Evolutionary conservation across 2,888 invertebrate genomes (phyloP), one percentile per base, ranked within the genome.

Genomic region (Dynastes tityus): DNA sequence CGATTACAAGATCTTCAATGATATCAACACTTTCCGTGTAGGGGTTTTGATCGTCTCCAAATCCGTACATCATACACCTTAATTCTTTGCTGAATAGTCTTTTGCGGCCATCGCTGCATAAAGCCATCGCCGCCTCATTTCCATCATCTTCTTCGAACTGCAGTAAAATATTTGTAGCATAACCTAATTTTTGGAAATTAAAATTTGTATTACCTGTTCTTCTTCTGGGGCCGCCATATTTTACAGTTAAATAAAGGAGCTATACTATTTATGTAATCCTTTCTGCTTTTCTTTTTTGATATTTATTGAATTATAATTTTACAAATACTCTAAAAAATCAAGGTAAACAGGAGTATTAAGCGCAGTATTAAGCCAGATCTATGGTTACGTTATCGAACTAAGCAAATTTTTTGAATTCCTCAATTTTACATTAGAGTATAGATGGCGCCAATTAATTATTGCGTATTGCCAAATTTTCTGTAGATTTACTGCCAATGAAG

Each of bases 1-100:
- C 98, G 83, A 99, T 97, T 0, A 99, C 98, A 67, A 99, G 90
- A 89, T 99, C 98, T 90, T 99, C 99, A 70, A 99, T 91, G 67
- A 98, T 92, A 88, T 99, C 99, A 0, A 99, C 98, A 87, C 98
- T 98, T 90, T 99, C 99, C 1, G 99, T 99, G 86, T 98, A 99
- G 0, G 99, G 99, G 90, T 98, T 99, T 88, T 98, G 97, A 87
- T 99, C 99, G 89, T 99, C 99, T 3, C 99, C 99, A 91, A 99
- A 99, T 0, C 99, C 99, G 88, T 97, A 99, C 97, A 99, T 98
- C 99, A 99, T 99, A 84, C 97, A 97, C 45, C 98, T 92, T 61
- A 98, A 89, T 88, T 97, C 97, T 89, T 97, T 97, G 79, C 97
- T 97, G 84, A 97, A 97, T 1, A 97, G 88, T 64, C 97, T 91